Conservation (phyloP, 2,888 invertebrate species). For the Carterocephalus palaemon region DNA sequence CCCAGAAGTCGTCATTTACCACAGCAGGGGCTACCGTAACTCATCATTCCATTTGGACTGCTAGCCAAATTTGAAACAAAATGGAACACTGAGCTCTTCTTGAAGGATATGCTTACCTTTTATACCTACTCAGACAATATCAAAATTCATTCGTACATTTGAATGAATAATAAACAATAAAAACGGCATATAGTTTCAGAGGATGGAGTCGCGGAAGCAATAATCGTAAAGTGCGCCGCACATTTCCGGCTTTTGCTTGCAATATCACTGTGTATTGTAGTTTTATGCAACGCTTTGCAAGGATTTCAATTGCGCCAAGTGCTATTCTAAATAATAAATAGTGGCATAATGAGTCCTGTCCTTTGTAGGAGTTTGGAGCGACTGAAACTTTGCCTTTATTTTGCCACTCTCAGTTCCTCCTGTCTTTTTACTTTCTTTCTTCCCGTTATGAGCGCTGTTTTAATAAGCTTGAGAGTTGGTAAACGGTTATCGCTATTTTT, state of each 20-base stretch:
- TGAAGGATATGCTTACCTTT: no score
- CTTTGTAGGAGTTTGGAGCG: conserved; percentile 22
- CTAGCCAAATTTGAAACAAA: no score
- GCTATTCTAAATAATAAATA: conserved; percentile 38
- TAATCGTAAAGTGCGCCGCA: conserved; percentile 62
- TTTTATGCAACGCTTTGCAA: conserved; percentile 53
- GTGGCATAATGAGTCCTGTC: conserved; percentile 34
- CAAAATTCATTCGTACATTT: conserved; percentile 40
- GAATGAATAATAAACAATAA: conserved; percentile 53
- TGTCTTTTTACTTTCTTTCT: conserved; percentile 10
- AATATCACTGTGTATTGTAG: conserved; percentile 37
- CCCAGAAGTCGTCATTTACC: no score
- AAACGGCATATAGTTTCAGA: conserved; percentile 38
- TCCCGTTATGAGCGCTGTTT: conserved; percentile 2
- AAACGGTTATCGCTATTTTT: conserved; percentile 18
- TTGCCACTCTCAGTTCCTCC: conserved; percentile 8
- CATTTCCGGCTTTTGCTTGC: conserved; percentile 51
- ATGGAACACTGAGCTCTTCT: no score
- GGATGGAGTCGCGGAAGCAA: conserved; percentile 47
- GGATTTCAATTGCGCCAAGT: conserved; percentile 54
- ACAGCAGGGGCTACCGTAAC: no score
- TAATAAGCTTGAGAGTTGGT: conserved; percentile 23
- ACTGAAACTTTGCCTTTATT: conserved; percentile 25
- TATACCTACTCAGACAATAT: no score
- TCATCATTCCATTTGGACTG: no score